phyloP scores from a whole-genome alignment of 2,797 vertebrate genomes.

The Lerista edwardsae region DNA sequence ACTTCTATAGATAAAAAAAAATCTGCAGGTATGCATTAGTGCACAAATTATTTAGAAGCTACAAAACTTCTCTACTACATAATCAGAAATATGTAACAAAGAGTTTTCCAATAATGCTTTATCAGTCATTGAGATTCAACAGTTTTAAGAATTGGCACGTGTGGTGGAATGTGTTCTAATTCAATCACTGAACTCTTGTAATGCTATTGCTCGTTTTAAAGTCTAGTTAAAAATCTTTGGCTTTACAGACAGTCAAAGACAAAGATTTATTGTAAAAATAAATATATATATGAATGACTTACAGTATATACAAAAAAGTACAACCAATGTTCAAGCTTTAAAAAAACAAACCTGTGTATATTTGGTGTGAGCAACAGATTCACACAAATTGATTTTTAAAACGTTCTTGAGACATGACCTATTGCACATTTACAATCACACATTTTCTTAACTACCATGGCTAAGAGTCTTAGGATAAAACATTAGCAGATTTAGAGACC shows the following conservation, averaged over 20 bases:
- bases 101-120: slow-evolving; percentile 50
- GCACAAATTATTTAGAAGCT: slow-evolving; percentile 51
- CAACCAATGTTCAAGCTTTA: slow-evolving; percentile 75
- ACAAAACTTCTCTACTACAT: slow-evolving; percentile 37
- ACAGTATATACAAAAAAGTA: slow-evolving; percentile 86
- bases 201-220: slow-evolving; percentile 54
- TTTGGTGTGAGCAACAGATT: slow-evolving; percentile 61
- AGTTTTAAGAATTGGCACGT: slow-evolving; percentile 57
- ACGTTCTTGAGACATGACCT: slow-evolving; percentile 57
- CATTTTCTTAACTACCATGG: slow-evolving; percentile 50
- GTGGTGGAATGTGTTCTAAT: slow-evolving; percentile 60
- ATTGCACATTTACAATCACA: slow-evolving; percentile 72
- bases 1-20: slow-evolving; percentile 49
- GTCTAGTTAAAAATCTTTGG: slow-evolving; percentile 72
- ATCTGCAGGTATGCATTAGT: slow-evolving; percentile 50
- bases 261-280: slow-evolving; percentile 76
- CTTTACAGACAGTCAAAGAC: slow-evolving; percentile 70
- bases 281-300: slow-evolving; percentile 81
- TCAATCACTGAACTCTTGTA: slow-evolving; percentile 53
- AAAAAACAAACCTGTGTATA: slow-evolving; percentile 58
- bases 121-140: slow-evolving; percentile 36
- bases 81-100: slow-evolving; percentile 43
- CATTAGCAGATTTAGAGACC: slow-evolving; percentile 35
- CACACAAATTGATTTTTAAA: slow-evolving; percentile 52
- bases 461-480: slow-evolving; percentile 35